Evolutionary conservation across 2,113 vertebrate species (phyloP), one percentile per base, ranked within the genome.

Genomic region (Cavia porcellus): DNA sequence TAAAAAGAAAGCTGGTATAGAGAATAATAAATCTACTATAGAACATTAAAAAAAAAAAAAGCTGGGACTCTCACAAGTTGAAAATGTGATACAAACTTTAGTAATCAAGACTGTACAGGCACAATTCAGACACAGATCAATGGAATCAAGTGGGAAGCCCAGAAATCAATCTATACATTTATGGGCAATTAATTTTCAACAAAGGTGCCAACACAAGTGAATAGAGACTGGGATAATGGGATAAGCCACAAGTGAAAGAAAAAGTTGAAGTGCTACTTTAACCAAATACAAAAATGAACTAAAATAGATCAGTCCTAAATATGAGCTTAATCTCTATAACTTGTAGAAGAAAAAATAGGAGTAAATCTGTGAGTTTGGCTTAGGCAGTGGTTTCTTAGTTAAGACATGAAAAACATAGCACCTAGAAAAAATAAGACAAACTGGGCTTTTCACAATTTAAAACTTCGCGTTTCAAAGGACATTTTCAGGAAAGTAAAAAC

Each of bases 391-490:
- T 81, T 92, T 94, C 62, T 89, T 61, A 74, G 47, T 24, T 45
- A n/a, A 45, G 24, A 86, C n/a, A 59, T 20, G 13, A 10, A 84
- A 72, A 35, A 42, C 32, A 85, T 57, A 74, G 57, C 47, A 64
- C 77, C 66, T 45, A 32, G 55, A 93, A 35, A 81, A 88, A 89
- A 72, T 0, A 75, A 13, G 15, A 70, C 30, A 92, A 94, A 70
- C 82, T 30, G 14, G 13, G 72, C 4, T 64, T 93, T 68, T n/a
- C 81, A 64, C 87, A 95, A 95, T 55, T 38, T 22, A 92, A 89
- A 86, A 64, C 35, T 64, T 72, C 66, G 28, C 66, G 25, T 24
- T 85, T 70, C 70, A 62, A 89, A 89, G 79, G 47, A n/a, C 20
- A 85, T 57, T 75, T 61, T 59, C 30, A 89, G 72, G 61, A 83